Base-by-base conservation (phyloP, 2,888 invertebrate species). In the Branchipolynoe longqiensis region DNA sequence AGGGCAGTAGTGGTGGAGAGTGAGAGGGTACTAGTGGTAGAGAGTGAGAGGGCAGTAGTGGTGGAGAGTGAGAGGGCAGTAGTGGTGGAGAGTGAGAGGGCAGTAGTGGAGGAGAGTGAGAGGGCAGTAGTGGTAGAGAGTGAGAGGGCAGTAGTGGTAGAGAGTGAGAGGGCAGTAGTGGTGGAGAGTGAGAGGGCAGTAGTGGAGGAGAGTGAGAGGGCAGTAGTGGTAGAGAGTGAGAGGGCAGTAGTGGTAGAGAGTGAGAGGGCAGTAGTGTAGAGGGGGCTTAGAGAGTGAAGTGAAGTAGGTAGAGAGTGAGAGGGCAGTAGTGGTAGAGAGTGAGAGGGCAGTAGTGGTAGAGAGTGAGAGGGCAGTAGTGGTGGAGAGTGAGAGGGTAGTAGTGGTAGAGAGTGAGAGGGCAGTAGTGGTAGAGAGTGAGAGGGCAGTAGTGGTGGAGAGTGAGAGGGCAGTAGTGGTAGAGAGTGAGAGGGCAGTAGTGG, bases 101-200 rank as follows among this genome's bases (percentile, higher is more conserved):
- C 48, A 18, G 8, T 48, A 18, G 48, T 8, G 8, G 48, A 48
- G 18, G 48, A n/a, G n/a, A n/a, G n/a, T n/a, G 62, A 28, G 25
- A 31, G n/a, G 3, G 56, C 56, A 12, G 56, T 22, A 12, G 25
- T 41, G 81, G 56, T 41, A 25, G 62, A 62, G 18, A 62, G 12
- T n/a, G 56, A n/a, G 81, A 33, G 12, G 14, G 28, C 54, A 54
- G 8, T 31, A 31, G 40, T 6, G 54, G 81, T 3, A 25, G 48
- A 33, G 81, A 28, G 25, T n/a, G 81, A 78, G 78, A 54, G 25
- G 81, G 81, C 25, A n/a, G 81, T 6, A 25, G 81, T 22, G 18
- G 54, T 40, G 81, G 81, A 36, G 41, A 41, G 14, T 22, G 40
- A 78, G 78, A 28, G 14, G 41, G 78, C 8, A 25, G 40, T n/a